Evolutionary conservation across 2,113 vertebrate genomes (phyloP).

Genomic region (Ageneiosus marmoratus): DNA sequence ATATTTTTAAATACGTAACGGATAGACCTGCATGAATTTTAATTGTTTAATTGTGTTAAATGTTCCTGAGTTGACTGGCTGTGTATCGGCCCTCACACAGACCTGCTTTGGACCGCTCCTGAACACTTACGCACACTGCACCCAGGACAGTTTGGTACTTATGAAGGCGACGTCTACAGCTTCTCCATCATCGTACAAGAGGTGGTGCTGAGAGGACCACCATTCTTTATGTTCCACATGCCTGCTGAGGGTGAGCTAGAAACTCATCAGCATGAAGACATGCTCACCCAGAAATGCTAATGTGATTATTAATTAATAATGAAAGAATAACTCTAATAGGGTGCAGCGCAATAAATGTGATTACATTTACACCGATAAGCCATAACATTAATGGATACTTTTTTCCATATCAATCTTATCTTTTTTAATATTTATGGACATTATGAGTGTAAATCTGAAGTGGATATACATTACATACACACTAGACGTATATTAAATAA

Average conservation of each 20-base stretch:
- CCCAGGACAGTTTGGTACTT: constrained; percentile 48
- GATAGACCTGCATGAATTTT: not conserved
- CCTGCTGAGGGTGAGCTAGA: constrained; percentile 36
- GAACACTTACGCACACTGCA: constrained; percentile 54
- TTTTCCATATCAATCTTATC: too few relatives aligned
- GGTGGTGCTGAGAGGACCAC: constrained; percentile 57
- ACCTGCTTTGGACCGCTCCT: constrained; percentile 65
- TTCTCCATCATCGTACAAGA: constrained; percentile 67
- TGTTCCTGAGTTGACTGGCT: not conserved
- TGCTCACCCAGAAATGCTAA: not conserved
- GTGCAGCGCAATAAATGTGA: not conserved
- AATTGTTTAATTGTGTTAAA: not conserved
- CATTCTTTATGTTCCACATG: constrained; percentile 42
- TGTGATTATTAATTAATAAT: not conserved
- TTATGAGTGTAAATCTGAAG: too few relatives aligned
- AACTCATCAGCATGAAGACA: constrained; percentile 5
- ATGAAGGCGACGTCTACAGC: constrained; percentile 63
- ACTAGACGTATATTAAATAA: too few relatives aligned
- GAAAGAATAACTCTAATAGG: not conserved
- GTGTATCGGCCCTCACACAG: constrained; percentile 20
- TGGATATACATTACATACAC: too few relatives aligned
- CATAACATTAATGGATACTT: too few relatives aligned
- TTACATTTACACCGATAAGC: too few relatives aligned
- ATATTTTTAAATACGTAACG: not conserved
- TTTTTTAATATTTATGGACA: too few relatives aligned